Base-by-base conservation (phyloP, 2,888 invertebrate genomes). In the Cosmorhoe ocellata region DNA sequence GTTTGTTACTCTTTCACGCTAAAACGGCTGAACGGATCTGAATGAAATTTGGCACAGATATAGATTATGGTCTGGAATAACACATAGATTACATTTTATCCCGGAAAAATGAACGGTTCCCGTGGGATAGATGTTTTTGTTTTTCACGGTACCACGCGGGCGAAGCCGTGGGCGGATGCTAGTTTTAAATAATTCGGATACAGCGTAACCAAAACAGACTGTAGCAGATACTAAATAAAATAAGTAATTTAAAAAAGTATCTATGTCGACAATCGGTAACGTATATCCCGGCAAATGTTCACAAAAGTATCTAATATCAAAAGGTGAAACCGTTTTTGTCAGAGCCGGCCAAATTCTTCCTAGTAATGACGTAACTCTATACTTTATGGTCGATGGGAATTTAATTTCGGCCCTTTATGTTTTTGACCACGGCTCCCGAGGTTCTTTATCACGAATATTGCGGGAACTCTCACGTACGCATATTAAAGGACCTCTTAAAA, bases 291-390 rank as follows among this genome's bases (percentile, higher is more conserved):
- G 33, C 13, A 36, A 38, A 40, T 41, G 13, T 46, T 46, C 9
- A 34, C 46, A 53, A 48, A 51, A 53, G 57, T 59, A 62, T 59
- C 56, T 26, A 30, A 31, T 62, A 49, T 55, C 56, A 58, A 55
- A 62, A 51, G 51, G 44, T 39, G 47, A 37, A 46, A 44, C 45
- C 47, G 36, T 53, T 58, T 58, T 48, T 44, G 39, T 18, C 39
- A 36, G 38, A 50, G 46, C 33, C 32, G 37, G 14, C 40, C 26
- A 31, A 52, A 51, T 46, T 49, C 40, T 27, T 34, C 34, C 32
- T 38, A 45, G 45, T 87, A 86, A 88, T 87, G 84, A 87, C 79
- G 89, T 86, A 86, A 88, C 80, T 78, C 81, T 78, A 88, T 84
- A 88, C 79, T 83, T 84, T 87, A 85, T 79, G 79, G 77, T 72